Conservation (phyloP, 2,888 invertebrate species). For the Cyclophora punctaria region DNA sequence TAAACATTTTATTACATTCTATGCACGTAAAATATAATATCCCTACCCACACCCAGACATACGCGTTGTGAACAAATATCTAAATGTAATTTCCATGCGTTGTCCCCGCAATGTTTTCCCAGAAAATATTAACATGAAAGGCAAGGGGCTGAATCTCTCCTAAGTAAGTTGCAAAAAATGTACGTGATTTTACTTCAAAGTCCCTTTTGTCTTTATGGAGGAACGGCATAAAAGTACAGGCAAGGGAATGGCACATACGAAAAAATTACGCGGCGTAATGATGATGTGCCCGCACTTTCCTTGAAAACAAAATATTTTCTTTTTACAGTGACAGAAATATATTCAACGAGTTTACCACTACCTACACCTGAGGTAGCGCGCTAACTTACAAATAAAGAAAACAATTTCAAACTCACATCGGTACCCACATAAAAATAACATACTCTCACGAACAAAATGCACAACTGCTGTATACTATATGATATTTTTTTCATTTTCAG, state of each 20-base stretch:
- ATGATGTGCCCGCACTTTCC: constrained; percentile 70
- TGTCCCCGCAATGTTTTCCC: constrained; percentile 75
- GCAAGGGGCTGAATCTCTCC: constrained; percentile 73
- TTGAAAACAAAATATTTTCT: constrained; percentile 69
- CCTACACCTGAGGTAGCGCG: constrained; percentile 24
- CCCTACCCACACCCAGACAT: constrained; percentile 66
- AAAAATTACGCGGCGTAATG: constrained; percentile 73
- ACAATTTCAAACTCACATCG: background rate
- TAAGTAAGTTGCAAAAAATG: constrained; percentile 76
- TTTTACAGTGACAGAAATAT: constrained; percentile 65
- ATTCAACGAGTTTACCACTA: constrained; percentile 54
- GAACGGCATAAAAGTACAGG: constrained; percentile 71
- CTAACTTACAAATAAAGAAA: constrained; percentile 22
- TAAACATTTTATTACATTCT: constrained; percentile 73
- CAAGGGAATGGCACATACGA: constrained; percentile 69
- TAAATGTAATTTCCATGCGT: constrained; percentile 75
- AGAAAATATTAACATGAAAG: constrained; percentile 74
- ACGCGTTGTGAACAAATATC: constrained; percentile 72
- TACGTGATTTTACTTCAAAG: constrained; percentile 76
- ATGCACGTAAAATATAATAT: constrained; percentile 75
- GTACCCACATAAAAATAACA: too few species aligned
- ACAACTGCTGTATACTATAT: too few species aligned
- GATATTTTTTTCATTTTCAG: too few species aligned
- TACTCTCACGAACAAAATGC: too few species aligned
- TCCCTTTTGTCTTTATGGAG: constrained; percentile 75